Percentiles rank a stretch among this genome's conserved stretches.
phyloP scores from a whole-genome alignment of 2,113 vertebrate genomes.

The Podarcis cretensis region DNA sequence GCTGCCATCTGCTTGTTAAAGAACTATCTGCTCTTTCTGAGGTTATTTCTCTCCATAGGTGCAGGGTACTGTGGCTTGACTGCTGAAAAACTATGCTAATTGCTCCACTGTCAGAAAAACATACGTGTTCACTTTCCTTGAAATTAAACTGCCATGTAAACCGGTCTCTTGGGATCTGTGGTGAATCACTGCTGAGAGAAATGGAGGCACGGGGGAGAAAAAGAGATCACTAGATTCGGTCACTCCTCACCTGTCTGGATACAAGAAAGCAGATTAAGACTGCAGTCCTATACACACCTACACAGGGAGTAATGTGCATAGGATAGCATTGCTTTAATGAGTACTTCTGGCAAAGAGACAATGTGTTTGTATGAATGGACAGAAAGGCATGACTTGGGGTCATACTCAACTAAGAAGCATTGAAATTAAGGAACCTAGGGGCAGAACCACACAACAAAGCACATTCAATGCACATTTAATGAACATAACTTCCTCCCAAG shows the following conservation, averaged over 20 bases:
- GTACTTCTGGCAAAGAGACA: too few species aligned
- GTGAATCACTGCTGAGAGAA: conserved; percentile 43
- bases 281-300: too few species aligned
- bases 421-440: too few species aligned
- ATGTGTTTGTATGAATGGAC: too few species aligned
- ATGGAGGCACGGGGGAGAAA: not conserved
- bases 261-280: too few species aligned
- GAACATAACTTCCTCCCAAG: too few species aligned
- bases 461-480: too few species aligned
- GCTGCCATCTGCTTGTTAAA: not conserved
- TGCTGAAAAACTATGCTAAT: conserved; percentile 39
- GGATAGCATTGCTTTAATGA: too few species aligned
- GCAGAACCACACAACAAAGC: too few species aligned
- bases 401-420: too few species aligned
- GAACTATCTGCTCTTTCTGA: conserved; percentile 5
- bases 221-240: fast-evolving
- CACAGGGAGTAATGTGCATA: too few species aligned
- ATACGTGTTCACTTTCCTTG: conserved; percentile 34
- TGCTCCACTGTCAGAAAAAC: conserved; percentile 36
- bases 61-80: not conserved
- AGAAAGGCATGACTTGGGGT: too few species aligned
- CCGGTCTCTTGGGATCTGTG: conserved; percentile 16
- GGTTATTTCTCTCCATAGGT: not conserved
- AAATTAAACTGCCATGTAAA: conserved; percentile 63
- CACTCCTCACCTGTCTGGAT: conserved; percentile 25